Evolutionary conservation across 2,888 invertebrate genomes (phyloP), one percentile per base, ranked within the genome.

Genomic region (Tridacna crocea): DNA sequence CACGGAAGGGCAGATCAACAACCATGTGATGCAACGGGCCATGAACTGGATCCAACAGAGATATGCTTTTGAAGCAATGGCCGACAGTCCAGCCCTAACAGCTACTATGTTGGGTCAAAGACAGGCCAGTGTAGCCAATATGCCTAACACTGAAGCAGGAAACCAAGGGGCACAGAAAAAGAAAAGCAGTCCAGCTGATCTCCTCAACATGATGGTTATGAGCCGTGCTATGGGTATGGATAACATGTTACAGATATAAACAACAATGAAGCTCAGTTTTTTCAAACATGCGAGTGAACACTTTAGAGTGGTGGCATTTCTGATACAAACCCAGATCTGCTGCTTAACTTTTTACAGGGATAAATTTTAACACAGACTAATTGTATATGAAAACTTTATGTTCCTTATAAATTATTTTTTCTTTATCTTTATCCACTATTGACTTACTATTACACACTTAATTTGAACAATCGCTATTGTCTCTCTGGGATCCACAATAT

Each of bases 31-130:
- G 72, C 74, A 83, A 66, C 70, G 66, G 24, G 48, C 83, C 12
- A 77, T 78, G n/a, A 22, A 60, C 24, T 83, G 80, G 80, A 77
- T 80, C 65, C 77, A 80, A 51, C 70, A 72, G 19, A 77, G 78
- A 48, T 75, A 51, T 27, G 75, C 75, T 48, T 72, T 77, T 22
- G 77, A 68, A 47, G 51, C 80, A 19, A 80, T 83, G 68, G n/a
- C 68, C 51, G 83, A 77, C 22, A 72, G 65, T 55, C 77, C 83
- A 26, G 68, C 63, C 22, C 13, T 75, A 12, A 27, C 48, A 27
- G 13, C 74, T 46, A 36, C 72, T 48, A 72, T 63, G 66, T 26
- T 75, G 47, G 48, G 46, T 10, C 55, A 24, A 24, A 3, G 22
- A 58, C 22, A 15, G 15, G 68, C 47, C 46, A 27, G 72, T 10